Percentiles rank a stretch among this genome's conserved stretches.
Conservation (phyloP, 2,888 invertebrate species). For the Exephanes ischioxanthus region DNA sequence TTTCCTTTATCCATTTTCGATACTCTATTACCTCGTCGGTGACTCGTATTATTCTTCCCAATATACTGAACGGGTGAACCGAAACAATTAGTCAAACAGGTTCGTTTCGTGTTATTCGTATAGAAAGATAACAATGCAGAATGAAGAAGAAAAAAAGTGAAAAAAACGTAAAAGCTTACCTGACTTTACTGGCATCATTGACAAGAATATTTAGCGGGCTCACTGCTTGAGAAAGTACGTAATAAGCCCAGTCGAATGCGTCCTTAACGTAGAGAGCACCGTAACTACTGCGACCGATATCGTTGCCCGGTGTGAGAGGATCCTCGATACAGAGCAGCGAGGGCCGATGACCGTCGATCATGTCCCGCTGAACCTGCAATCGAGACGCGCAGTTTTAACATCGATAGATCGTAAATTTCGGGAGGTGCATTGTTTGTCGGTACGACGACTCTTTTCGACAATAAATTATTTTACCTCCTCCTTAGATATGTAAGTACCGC, state of each 20-base stretch:
- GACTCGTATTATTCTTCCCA: slow-evolving; percentile 96
- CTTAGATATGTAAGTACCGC: slow-evolving; percentile 97
- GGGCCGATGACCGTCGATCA: slow-evolving; percentile 97
- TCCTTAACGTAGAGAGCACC: slow-evolving; percentile 95
- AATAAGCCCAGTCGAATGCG: slow-evolving; percentile 98
- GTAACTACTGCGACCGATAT: slow-evolving; percentile 98
- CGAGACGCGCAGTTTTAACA: background rate
- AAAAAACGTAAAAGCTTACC: slow-evolving; percentile 75
- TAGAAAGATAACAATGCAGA: background rate
- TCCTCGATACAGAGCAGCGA: slow-evolving; percentile 99
- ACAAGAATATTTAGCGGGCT: slow-evolving; percentile 86
- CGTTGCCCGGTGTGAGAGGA: slow-evolving; percentile 97
- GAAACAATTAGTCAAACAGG: background rate
- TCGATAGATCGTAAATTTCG: background rate
- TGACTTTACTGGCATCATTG: slow-evolving; percentile 86
- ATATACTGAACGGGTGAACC: slow-evolving; percentile 86
- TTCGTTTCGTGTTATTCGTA: background rate
- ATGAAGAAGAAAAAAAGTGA: background rate
- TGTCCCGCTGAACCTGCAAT: slow-evolving; percentile 91
- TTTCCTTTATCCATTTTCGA: slow-evolving; percentile 89
- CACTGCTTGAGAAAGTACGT: slow-evolving; percentile 92
- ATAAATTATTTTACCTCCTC: slow-evolving; percentile 88
- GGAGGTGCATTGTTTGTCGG: background rate
- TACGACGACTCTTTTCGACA: background rate
- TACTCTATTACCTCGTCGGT: slow-evolving; percentile 96